A percentile compares a stretch with the other conserved stretches of the same genome.
Evolutionary conservation across 2,888 invertebrate genomes (phyloP).

Genomic region (Eristalis tenax): DNA sequence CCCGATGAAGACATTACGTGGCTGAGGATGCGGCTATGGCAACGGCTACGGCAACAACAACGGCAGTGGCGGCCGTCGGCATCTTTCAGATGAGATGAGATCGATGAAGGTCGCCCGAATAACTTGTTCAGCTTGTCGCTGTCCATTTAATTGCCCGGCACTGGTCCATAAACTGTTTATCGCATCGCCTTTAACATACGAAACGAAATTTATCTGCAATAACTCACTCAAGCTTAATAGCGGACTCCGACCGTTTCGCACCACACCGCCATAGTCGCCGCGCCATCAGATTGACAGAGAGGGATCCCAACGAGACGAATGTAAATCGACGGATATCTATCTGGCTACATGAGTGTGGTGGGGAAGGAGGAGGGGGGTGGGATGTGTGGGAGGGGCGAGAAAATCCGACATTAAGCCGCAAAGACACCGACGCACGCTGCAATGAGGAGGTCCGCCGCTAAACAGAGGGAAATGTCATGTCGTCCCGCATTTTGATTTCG

Average conservation of each 20-base stretch:
- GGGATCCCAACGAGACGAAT: constrained; percentile 50
- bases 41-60: constrained; percentile 18
- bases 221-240: constrained; percentile 66
- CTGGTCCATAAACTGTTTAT: constrained; percentile 68
- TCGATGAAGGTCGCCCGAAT: constrained; percentile 70
- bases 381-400: constrained; percentile 38
- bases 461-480: constrained; percentile 20
- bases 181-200: constrained; percentile 61
- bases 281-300: constrained; percentile 9
- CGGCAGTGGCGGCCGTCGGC: constrained; percentile 25
- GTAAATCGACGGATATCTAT: constrained; percentile 61
- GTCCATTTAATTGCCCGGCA: constrained; percentile 66
- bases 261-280: constrained; percentile 12
- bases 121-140: constrained; percentile 70
- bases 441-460: constrained; percentile 25
- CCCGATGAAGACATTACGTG: constrained; percentile 65
- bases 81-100: constrained; percentile 38
- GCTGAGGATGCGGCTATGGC: constrained; percentile 15
- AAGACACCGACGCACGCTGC: constrained; percentile 59
- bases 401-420: constrained; percentile 68
- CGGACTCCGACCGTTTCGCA: constrained; percentile 49
- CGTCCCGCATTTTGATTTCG: constrained; percentile 29
- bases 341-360: neutral
- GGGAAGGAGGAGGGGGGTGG: too few species aligned
- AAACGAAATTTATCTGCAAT: constrained; percentile 69